phyloP scores from a whole-genome alignment of 2,113 vertebrate genomes.

The Eretmochelys imbricata region DNA sequence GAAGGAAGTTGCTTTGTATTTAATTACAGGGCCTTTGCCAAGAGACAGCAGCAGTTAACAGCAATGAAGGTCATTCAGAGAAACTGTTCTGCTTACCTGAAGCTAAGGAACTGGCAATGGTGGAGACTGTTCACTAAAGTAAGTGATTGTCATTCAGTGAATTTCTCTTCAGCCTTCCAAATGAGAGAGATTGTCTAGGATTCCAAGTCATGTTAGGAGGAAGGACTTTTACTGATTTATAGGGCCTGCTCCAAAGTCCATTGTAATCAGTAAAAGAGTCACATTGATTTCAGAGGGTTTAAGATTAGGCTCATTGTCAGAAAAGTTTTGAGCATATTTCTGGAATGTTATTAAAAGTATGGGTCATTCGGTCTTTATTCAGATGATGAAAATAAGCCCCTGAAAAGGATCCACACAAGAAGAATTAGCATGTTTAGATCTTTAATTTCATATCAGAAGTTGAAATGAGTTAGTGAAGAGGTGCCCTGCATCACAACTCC shows the following conservation, averaged over 20 bases:
- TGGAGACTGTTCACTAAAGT: conserved; percentile 98
- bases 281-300: background rate
- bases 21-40: conserved; percentile 87
- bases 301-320: background rate
- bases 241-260: background rate
- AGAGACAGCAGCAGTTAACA: conserved; percentile 92
- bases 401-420: background rate
- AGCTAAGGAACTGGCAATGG: conserved; percentile 97
- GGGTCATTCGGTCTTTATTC: background rate
- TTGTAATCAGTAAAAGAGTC: background rate
- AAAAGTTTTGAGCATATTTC: background rate
- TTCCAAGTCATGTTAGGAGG: background rate
- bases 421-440: background rate
- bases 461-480: background rate
- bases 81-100: conserved; percentile 95
- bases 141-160: background rate
- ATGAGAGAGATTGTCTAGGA: background rate
- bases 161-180: background rate
- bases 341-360: background rate
- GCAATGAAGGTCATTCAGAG: conserved; percentile 98
- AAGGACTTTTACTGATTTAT: background rate
- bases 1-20: background rate
- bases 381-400: background rate
- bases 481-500: background rate
- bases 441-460: background rate